Base-by-base conservation (phyloP, 2,797 vertebrate species). In the Chaenodraco wilsoni region DNA sequence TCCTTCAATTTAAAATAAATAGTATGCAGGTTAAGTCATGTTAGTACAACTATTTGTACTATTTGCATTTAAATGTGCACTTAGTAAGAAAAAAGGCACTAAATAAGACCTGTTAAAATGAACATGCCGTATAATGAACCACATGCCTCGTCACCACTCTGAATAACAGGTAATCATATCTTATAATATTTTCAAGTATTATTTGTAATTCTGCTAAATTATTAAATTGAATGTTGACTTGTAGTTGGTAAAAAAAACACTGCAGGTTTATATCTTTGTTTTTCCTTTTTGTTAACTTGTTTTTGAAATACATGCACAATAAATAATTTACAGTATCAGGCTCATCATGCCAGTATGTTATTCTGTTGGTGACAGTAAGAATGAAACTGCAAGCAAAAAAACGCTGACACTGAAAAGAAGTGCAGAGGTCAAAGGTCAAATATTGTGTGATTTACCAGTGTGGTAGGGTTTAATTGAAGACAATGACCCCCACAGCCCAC, bases 381-480 rank as follows among this genome's bases (percentile, higher is more conserved):
- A 62, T 33, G 9, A 78, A 82, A 73, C 31, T 3, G n/a, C 12
- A 52, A 55, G 49, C 12, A 17, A 63, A 71, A 62, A 57, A 7
- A 69, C 33, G 27, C 50, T 60, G 61, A 66, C 3, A 33, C 50
- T 49, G 48, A 48, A 15, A 16, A 66, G n/a, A 61, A 15, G 58
- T 45, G 57, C 51, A 73, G 40, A 65, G 88, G 86, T 76, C 65
- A 90, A 43, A 83, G 88, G 88, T 78, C 76, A 81, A 65, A 55
- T 66, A 74, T 59, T n/a, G 33, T 48, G 82, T 83, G 69, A 88
- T 89, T 87, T 82, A 87, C 59, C 60, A 9, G 3, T 58, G 58
- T 50, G 64, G 40, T 69, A 3, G 9, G 43, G 50, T 31, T 81
- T 84, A 82, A 88, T 62, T 85, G 79, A 87, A 87, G 81, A 88